A percentile compares a stretch with the other conserved stretches of the same genome.
Conservation (phyloP, 2,797 vertebrate genomes). For the Danio jaintianensis region DNA sequence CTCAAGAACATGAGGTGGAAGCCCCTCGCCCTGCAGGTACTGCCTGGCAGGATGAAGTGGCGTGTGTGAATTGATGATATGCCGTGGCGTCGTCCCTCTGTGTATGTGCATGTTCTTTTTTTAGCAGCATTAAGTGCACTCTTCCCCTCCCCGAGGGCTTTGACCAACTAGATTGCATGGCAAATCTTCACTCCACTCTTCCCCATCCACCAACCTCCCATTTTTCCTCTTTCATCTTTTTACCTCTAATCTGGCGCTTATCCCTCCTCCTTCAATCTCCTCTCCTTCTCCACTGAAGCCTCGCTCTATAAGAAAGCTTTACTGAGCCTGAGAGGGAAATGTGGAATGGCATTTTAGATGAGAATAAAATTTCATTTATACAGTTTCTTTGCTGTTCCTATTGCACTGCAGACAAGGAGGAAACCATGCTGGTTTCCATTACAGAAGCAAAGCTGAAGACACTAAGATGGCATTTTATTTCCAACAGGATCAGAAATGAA, state of each 20-base stretch:
- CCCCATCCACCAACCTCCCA: constrained; percentile 26
- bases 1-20: constrained; percentile 95
- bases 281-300: constrained; percentile 50
- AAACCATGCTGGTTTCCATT: constrained; percentile 11
- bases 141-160: constrained; percentile 65
- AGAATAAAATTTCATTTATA: neutral
- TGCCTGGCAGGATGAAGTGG: constrained; percentile 44
- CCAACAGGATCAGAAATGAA: no score
- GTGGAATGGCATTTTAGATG: constrained; percentile 7
- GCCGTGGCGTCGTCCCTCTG: constrained; percentile 60
- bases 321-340: constrained; percentile 24
- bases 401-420: neutral
- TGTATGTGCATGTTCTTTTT: constrained; percentile 65
- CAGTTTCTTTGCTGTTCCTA: constrained; percentile 2
- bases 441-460: constrained; percentile 13
- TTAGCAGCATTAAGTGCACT: constrained; percentile 70
- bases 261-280: constrained; percentile 55
- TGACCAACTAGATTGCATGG: constrained; percentile 64
- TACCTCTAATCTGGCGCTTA: constrained; percentile 47
- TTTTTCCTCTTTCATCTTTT: constrained; percentile 15
- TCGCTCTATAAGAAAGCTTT: constrained; percentile 30
- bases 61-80: constrained; percentile 54
- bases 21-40: constrained; percentile 88
- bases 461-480: constrained; percentile 8
- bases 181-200: constrained; percentile 48